Evolutionary conservation across 2,888 invertebrate species (phyloP).

Genomic region (Athrips mouffetella): DNA sequence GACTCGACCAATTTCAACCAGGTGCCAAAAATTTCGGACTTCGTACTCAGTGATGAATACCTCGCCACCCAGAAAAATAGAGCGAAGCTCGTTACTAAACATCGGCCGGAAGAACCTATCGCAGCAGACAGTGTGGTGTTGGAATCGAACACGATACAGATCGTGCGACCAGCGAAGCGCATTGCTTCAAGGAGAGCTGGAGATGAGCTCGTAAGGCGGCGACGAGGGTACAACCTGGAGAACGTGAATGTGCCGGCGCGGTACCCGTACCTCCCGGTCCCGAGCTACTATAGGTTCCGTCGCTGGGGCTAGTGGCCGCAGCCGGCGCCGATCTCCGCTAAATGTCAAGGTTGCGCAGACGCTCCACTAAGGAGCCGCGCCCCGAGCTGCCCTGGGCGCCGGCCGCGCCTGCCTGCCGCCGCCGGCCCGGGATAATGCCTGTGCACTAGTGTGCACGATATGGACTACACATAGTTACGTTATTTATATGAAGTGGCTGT

Average conservation of each 20-base stretch:
- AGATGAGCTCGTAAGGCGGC: constrained; percentile 51
- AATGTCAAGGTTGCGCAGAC: constrained; percentile 70
- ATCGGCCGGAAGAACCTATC: constrained; percentile 55
- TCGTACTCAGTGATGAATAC: constrained; percentile 53
- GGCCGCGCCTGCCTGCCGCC: too few species aligned
- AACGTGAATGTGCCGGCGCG: constrained; percentile 71
- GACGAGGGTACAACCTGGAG: constrained; percentile 72
- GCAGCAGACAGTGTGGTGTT: constrained; percentile 64
- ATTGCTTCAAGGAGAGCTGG: constrained; percentile 35
- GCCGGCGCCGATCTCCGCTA: constrained; percentile 36
- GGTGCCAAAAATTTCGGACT: constrained; percentile 55
- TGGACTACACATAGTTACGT: constrained; percentile 46
- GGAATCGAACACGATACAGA: constrained; percentile 64
- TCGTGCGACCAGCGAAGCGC: constrained; percentile 52
- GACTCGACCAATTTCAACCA: constrained; percentile 54
- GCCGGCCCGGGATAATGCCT: too few species aligned
- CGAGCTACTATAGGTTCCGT: constrained; percentile 63
- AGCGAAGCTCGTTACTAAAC: constrained; percentile 63
- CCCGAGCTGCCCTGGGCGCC: neutral
- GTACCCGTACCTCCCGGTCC: constrained; percentile 68
- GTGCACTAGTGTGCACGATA: constrained; percentile 31
- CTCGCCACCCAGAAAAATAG: constrained; percentile 57
- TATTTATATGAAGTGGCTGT: constrained; percentile 63
- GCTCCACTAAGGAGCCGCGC: constrained; percentile 34
- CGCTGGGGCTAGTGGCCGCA: constrained; percentile 63